These are phyloP conservation scores for Porites rus DNA, from an alignment of 92 coral and sea anemone species.

Conservation along the genomic window DNA sequence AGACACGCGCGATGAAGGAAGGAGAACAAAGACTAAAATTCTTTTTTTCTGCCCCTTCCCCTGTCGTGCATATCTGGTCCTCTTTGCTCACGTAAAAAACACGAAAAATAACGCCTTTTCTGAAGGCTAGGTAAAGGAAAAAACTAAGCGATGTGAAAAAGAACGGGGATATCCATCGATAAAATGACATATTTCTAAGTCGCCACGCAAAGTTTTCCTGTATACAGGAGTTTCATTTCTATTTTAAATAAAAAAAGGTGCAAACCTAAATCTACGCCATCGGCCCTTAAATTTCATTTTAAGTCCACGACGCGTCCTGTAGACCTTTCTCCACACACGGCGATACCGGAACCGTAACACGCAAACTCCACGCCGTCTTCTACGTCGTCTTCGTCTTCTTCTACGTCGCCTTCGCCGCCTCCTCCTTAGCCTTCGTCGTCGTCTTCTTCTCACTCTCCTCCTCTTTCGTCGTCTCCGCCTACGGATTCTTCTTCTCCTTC, in stretches of 20 bases:
- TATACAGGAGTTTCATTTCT: too few relatives aligned
- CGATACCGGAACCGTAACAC: constrained; percentile 28
- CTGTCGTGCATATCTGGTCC: too few relatives aligned
- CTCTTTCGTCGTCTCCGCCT: constrained; percentile 34
- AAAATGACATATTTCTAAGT: too few relatives aligned
- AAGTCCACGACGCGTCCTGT: neutral
- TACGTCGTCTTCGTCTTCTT: constrained; percentile 28
- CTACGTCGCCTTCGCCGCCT: constrained; percentile 16
- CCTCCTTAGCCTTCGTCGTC: constrained; percentile 15
- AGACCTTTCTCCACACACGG: constrained; percentile 24
- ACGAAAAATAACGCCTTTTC: too few relatives aligned
- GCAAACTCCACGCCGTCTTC: constrained; percentile 33
- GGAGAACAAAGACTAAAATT: too few relatives aligned
- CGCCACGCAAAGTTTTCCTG: too few relatives aligned
- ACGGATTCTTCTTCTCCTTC: neutral
- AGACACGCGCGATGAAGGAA: too few relatives aligned
- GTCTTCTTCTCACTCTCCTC: constrained; percentile 1
- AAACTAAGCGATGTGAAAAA: too few relatives aligned
- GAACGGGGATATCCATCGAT: too few relatives aligned
- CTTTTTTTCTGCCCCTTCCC: too few relatives aligned
- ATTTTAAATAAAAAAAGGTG: neutral
- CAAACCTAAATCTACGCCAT: constrained; percentile 9
- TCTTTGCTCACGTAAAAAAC: too few relatives aligned
- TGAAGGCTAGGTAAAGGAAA: too few relatives aligned
- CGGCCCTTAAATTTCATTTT: neutral